These are phyloP conservation scores for Phodopus roborovskii DNA, from an alignment of 2,113 vertebrate species.

Conservation along the genomic window DNA sequence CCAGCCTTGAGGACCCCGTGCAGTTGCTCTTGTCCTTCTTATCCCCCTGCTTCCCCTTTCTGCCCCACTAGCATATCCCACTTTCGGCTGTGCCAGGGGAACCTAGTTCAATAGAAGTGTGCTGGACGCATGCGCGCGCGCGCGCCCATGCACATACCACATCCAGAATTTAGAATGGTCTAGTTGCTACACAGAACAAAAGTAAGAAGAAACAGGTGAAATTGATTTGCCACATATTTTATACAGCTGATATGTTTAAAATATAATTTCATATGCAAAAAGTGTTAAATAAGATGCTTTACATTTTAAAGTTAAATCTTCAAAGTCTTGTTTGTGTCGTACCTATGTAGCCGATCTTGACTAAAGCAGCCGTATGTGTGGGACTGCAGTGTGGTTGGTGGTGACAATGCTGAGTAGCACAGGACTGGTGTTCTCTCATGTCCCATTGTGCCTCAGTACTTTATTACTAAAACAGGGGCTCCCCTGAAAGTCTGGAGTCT, in stretches of 20 bases:
- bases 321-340: background rate
- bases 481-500: background rate
- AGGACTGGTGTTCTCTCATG: too few relatives aligned
- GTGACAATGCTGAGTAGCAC: fast-evolving
- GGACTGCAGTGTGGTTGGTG: background rate
- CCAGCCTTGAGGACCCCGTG: background rate
- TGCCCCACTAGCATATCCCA: background rate
- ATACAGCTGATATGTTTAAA: slow-evolving; percentile 21
- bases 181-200: background rate
- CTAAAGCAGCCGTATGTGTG: background rate
- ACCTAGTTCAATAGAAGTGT: background rate
- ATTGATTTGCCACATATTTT: background rate
- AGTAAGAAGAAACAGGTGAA: background rate
- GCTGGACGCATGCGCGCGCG: too few relatives aligned
- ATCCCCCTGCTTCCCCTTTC: background rate
- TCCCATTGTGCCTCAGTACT: background rate
- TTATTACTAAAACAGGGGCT: background rate
- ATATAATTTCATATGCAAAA: background rate
- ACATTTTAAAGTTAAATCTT: background rate
- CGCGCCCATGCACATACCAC: background rate
- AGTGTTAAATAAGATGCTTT: background rate
- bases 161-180: background rate
- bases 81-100: background rate
- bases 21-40: background rate
- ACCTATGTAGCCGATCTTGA: background rate